These are phyloP conservation scores for Procambarus virginalis DNA, from an alignment of 1,140 invertebrate genomes.

Conservation along the genomic window DNA sequence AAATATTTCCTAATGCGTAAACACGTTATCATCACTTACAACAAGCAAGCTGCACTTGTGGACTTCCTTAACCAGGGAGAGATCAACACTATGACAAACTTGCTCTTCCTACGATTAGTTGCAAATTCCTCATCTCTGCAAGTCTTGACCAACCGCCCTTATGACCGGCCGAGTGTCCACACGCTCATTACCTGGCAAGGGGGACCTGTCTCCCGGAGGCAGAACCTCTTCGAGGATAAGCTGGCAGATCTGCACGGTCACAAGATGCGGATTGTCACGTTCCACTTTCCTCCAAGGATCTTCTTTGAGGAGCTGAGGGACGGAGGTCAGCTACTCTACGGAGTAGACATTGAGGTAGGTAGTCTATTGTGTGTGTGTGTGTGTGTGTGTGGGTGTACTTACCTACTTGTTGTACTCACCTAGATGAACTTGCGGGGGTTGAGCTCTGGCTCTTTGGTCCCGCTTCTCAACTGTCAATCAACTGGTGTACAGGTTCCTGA, in stretches of 20 bases:
- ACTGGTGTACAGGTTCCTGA: too few relatives aligned
- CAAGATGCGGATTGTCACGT: conserved; percentile 69
- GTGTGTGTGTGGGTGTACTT: neutral
- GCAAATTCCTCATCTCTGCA: neutral
- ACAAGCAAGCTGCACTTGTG: neutral
- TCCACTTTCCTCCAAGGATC: conserved; percentile 72
- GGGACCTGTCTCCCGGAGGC: neutral
- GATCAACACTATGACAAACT: conserved; percentile 37
- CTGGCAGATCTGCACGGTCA: conserved; percentile 61
- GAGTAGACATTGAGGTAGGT: conserved; percentile 68
- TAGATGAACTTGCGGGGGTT: too few relatives aligned
- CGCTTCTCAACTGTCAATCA: too few relatives aligned
- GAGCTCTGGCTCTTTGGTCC: too few relatives aligned
- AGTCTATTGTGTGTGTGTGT: neutral
- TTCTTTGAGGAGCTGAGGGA: conserved; percentile 62
- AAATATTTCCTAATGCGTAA: conserved; percentile 12
- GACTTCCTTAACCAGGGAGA: conserved; percentile 16
- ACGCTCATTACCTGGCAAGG: conserved; percentile 15
- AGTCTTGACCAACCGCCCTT: conserved; percentile 28
- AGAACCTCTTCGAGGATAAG: conserved; percentile 57
- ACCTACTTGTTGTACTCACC: too few relatives aligned
- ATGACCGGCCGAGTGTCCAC: neutral
- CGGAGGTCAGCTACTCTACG: conserved; percentile 53
- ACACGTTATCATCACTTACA: conserved; percentile 6
- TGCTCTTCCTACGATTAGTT: conserved; percentile 4